Base-by-base conservation (phyloP, 2,113 vertebrate genomes). In the Athene noctua region DNA sequence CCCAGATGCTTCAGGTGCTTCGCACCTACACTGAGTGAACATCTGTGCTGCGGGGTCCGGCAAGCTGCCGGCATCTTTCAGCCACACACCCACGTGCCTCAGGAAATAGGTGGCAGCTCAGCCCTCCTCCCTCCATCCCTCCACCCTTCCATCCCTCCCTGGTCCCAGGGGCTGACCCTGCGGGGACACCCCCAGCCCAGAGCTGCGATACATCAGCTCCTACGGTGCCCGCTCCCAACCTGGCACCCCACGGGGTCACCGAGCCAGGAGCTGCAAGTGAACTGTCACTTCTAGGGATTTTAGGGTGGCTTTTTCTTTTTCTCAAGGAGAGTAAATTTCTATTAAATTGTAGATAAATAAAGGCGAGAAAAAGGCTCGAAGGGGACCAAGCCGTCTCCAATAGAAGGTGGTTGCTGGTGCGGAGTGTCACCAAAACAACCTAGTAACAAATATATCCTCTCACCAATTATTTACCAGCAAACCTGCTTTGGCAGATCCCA, bases 401-500 rank as follows among this genome's bases (percentile, higher is more conserved):
- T 59, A 67, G 44, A 80, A 65, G 44, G 44, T 63, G 55, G 20
- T 47, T 86, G 17, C 92, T 92, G 49, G 27, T 72, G 47, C 16
- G 62, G 57, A 80, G 42, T 44, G 66, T 70, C 79, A 62, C 61
- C 70, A 78, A 75, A 92, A 80, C 74, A 81, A 15, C 42, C 30
- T 62, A 26, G 40, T 65, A 75, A 87, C 73, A 93, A 90, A 93
- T 80, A 83, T 8, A 88, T 82, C 44, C 17, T 90, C 46, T 92
- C 67, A 85, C 70, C 73, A 87, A 79, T 83, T 73, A 65, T 74
- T 88, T 84, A 68, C 70, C 71, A 92, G 75, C 55, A 90, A 95
- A 92, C 70, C 75, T 88, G 30, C 89, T 86, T 90, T 88, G 92
- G 85, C 74, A 94, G 87, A 93, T 74, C 44, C 74, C 61, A 75